These are phyloP conservation scores for Drosophila nigricruria DNA, from an alignment of 2,888 invertebrate genomes.

Conservation along the genomic window DNA sequence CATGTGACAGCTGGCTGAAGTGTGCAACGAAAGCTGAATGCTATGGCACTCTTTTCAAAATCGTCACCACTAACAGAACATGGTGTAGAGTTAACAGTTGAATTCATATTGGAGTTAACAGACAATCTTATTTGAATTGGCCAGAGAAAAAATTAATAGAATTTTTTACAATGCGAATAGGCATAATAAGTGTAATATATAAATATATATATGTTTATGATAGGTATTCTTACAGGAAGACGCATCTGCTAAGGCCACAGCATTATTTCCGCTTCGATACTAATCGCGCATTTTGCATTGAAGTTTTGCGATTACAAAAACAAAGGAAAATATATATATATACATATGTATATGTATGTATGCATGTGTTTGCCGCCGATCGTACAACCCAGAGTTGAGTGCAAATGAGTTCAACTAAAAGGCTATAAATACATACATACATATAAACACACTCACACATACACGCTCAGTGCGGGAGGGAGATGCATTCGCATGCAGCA, in stretches of 20 bases:
- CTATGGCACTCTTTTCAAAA: slow-evolving; percentile 3
- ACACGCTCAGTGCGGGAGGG: slow-evolving; percentile 14
- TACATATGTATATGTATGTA: no score
- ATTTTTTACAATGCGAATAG: not conserved
- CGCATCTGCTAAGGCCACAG: slow-evolving; percentile 15
- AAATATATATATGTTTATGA: not conserved
- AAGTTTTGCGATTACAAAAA: slow-evolving; percentile 42
- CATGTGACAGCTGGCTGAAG: slow-evolving; percentile 42
- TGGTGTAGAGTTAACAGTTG: not conserved
- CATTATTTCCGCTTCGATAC: slow-evolving; percentile 27
- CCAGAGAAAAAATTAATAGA: no score
- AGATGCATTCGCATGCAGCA: slow-evolving; percentile 7
- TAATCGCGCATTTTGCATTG: slow-evolving; percentile 17
- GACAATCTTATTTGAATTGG: not conserved
- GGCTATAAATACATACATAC: slow-evolving; percentile 62
- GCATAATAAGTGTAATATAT: not conserved
- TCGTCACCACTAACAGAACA: not conserved
- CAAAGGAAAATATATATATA: slow-evolving; percentile 51
- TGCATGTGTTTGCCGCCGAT: slow-evolving; percentile 29
- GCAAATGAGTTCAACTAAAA: slow-evolving; percentile 78
- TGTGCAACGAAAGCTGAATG: slow-evolving; percentile 22
- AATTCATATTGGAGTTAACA: slow-evolving; percentile 2
- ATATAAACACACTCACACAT: slow-evolving; percentile 7
- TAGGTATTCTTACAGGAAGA: not conserved
- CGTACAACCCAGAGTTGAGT: slow-evolving; percentile 47